Percentiles rank a stretch among this genome's conserved stretches.
phyloP scores from a whole-genome alignment of 2,888 invertebrate species.

The Pristionchus japonicus region DNA sequence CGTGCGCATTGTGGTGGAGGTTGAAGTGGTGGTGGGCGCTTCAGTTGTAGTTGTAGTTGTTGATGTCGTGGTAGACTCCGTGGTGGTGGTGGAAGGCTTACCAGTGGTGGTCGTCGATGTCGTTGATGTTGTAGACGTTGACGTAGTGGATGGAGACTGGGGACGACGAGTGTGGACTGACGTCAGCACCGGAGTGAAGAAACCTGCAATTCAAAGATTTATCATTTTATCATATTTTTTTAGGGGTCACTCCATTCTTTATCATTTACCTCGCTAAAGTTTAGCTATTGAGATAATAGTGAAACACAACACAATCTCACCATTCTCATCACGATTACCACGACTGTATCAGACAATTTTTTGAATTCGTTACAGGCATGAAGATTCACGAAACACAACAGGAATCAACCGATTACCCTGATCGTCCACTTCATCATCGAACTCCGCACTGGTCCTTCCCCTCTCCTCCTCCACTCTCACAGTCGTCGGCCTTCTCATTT shows the following conservation, averaged over 20 bases:
- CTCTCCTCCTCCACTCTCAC: not conserved
- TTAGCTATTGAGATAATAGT: not conserved
- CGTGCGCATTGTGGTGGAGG: slow-evolving; percentile 19
- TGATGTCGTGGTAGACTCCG: slow-evolving; percentile 23
- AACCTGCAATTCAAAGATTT: slow-evolving; percentile 61
- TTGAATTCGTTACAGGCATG: too few species aligned
- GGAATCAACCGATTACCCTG: too few species aligned
- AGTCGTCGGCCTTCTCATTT: slow-evolving; percentile 5
- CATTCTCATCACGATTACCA: slow-evolving; percentile 49
- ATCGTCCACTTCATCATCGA: slow-evolving; percentile 47
- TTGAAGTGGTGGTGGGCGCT: slow-evolving; percentile 37
- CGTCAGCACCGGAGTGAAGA: slow-evolving; percentile 73
- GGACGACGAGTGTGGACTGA: slow-evolving; percentile 46
- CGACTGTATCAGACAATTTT: slow-evolving; percentile 48
- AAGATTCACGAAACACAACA: too few species aligned
- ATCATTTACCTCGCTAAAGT: not conserved
- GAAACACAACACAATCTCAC: slow-evolving; percentile 40
- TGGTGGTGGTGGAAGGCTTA: slow-evolving; percentile 40
- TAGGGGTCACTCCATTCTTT: not conserved
- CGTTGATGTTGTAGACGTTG: not conserved
- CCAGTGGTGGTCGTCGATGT: slow-evolving; percentile 1
- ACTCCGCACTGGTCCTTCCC: not conserved
- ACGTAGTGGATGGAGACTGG: slow-evolving; percentile 35
- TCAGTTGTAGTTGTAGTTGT: not conserved
- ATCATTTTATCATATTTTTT: not conserved